Conservation (phyloP, 2,113 vertebrate species). For the Pseudopipra pipra region DNA sequence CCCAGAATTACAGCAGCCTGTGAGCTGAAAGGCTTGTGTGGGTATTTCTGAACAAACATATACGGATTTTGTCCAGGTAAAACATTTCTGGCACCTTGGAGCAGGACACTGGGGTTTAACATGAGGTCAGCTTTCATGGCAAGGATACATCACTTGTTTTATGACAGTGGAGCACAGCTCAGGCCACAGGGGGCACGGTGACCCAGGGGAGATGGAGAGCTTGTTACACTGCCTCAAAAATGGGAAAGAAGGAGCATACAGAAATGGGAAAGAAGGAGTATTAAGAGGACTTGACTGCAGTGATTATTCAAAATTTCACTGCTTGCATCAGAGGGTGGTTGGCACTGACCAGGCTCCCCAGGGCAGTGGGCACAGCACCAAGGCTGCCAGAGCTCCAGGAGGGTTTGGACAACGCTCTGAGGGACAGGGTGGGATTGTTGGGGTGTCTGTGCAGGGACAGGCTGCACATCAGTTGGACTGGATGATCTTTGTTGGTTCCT, state of each 20-base stretch:
- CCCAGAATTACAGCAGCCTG: neutral
- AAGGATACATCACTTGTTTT: neutral
- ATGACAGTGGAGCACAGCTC: neutral
- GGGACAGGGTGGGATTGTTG: neutral
- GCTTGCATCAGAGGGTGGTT: neutral
- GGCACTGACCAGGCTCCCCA: neutral
- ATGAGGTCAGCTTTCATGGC: neutral
- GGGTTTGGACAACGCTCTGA: neutral
- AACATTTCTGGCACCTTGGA: neutral
- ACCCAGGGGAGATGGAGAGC: neutral
- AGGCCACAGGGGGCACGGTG: neutral
- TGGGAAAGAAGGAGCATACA: neutral
- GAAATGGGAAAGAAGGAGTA: neutral
- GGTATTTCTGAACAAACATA: neutral
- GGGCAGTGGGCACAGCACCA: neutral
- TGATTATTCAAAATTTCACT: neutral
- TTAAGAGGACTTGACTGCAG: neutral
- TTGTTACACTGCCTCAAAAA: neutral
- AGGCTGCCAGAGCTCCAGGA: neutral
- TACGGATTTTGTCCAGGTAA: neutral
- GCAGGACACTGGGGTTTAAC: neutral
- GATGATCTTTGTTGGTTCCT: neutral
- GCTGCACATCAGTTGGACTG: fast-evolving
- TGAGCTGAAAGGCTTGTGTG: neutral
- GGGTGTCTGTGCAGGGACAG: neutral